Evolutionary conservation across 1,140 invertebrate species (phyloP).

Genomic region (Drosophila repletoides): DNA sequence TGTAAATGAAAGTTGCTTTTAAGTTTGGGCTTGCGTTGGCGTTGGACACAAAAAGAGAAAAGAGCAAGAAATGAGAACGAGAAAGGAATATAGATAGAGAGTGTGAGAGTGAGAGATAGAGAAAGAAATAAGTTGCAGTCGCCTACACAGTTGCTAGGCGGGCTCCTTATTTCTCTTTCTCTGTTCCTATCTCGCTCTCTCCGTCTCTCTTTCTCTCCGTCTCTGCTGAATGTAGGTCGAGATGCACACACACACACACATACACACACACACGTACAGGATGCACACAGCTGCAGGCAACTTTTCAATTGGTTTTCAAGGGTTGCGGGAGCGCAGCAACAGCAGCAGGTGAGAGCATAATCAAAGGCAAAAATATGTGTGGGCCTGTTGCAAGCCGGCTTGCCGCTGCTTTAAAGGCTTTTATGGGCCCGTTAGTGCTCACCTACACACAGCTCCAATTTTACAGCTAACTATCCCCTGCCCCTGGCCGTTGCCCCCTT

Average conservation of each 20-base stretch:
- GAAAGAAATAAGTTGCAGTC: neutral
- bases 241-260: conserved; percentile 49
- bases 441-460: neutral
- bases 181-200: neutral
- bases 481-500: neutral
- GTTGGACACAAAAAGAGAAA: neutral
- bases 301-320: conserved; percentile 69
- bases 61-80: neutral
- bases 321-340: conserved; percentile 29
- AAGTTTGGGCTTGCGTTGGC: conserved; percentile 5
- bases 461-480: neutral
- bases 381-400: conserved; percentile 38
- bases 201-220: conserved; percentile 15
- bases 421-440: conserved; percentile 16
- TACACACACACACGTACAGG: conserved; percentile 13
- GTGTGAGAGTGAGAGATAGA: neutral
- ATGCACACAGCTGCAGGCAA: conserved; percentile 52
- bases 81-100: neutral
- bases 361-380: conserved; percentile 40
- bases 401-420: conserved; percentile 18
- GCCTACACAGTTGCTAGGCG: conserved; percentile 40
- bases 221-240: conserved; percentile 65
- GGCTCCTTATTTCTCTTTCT: neutral
- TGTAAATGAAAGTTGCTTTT: conserved; percentile 9
- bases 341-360: conserved; percentile 71